A percentile compares a stretch with the other conserved stretches of the same genome.
Conservation (phyloP, 2,888 invertebrate species). For the Lissocephala sabroskyi region DNA sequence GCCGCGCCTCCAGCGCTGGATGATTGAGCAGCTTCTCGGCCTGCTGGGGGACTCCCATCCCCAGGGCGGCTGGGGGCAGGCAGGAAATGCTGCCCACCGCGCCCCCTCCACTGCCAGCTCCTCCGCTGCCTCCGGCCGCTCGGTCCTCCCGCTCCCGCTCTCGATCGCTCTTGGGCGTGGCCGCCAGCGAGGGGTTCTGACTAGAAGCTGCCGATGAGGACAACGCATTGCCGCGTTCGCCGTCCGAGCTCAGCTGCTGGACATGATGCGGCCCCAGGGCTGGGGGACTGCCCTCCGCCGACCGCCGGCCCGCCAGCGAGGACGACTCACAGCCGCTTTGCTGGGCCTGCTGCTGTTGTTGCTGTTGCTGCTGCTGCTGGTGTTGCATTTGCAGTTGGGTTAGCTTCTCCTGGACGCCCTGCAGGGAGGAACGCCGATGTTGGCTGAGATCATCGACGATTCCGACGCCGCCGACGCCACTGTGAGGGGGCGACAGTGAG, state of each 20-base stretch:
- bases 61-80: slow-evolving; percentile 63
- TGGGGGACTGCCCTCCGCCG: slow-evolving; percentile 47
- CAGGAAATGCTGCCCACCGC: slow-evolving; percentile 66
- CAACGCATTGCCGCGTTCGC: slow-evolving; percentile 33
- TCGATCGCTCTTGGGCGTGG: slow-evolving; percentile 61
- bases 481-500: slow-evolving; percentile 67
- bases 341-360: slow-evolving; percentile 21
- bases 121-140: slow-evolving; percentile 11
- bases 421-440: slow-evolving; percentile 57
- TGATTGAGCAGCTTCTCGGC: slow-evolving; percentile 68
- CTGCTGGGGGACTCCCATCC: slow-evolving; percentile 50
- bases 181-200: slow-evolving; percentile 58
- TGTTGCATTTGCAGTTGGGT: slow-evolving; percentile 66
- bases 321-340: slow-evolving; percentile 15
- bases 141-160: slow-evolving; percentile 45
- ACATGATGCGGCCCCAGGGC: slow-evolving; percentile 21
- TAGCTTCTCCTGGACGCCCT: slow-evolving; percentile 68
- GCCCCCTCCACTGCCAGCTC: slow-evolving; percentile 23
- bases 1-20: slow-evolving; percentile 63
- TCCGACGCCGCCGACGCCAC: not conserved
- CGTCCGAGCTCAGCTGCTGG: slow-evolving; percentile 30
- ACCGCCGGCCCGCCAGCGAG: slow-evolving; percentile 40
- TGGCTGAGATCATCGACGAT: slow-evolving; percentile 34
- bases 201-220: slow-evolving; percentile 58
- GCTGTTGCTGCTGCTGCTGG: slow-evolving; percentile 57